phyloP scores from a whole-genome alignment of 2,797 vertebrate species.

The Streptopelia turtur region DNA sequence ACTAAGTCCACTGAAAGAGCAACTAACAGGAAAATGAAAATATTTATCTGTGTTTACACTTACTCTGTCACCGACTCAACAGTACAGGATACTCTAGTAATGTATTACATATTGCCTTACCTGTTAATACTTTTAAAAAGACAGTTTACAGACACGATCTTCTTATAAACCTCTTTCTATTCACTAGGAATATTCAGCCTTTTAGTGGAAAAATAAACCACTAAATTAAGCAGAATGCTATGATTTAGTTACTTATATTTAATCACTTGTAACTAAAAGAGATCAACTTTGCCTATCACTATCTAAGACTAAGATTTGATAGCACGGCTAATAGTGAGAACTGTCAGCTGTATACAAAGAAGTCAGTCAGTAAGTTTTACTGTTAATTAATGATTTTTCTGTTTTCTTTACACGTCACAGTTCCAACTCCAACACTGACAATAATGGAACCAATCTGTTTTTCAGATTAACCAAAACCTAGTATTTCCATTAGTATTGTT shows the following conservation, averaged over 20 bases:
- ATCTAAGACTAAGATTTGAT: constrained; percentile 29
- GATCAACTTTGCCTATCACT: constrained; percentile 8
- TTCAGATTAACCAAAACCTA: neutral
- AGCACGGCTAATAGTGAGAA: constrained; percentile 50
- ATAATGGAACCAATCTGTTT: neutral
- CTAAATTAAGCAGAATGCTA: neutral
- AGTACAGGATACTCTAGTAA: neutral
- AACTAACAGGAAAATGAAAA: neutral
- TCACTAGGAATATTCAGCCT: constrained; percentile 6
- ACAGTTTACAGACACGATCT: constrained; percentile 7
- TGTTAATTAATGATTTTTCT: constrained; percentile 18
- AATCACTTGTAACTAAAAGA: neutral
- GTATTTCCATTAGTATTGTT: neutral
- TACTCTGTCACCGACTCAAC: constrained; percentile 26
- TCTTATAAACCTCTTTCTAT: constrained; percentile 8
- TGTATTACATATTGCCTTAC: constrained; percentile 28
- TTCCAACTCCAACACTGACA: neutral
- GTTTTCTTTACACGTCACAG: constrained; percentile 2
- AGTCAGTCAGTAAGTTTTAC: constrained; percentile 27
- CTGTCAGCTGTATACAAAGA: constrained; percentile 8
- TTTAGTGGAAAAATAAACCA: constrained; percentile 31
- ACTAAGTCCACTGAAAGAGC: neutral
- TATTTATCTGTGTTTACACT: neutral
- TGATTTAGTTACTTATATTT: neutral
- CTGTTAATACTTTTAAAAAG: constrained; percentile 30